A percentile compares a stretch with the other conserved stretches of the same genome.
Conservation (phyloP, 2,888 invertebrate genomes). For the Melanostoma scalare region DNA sequence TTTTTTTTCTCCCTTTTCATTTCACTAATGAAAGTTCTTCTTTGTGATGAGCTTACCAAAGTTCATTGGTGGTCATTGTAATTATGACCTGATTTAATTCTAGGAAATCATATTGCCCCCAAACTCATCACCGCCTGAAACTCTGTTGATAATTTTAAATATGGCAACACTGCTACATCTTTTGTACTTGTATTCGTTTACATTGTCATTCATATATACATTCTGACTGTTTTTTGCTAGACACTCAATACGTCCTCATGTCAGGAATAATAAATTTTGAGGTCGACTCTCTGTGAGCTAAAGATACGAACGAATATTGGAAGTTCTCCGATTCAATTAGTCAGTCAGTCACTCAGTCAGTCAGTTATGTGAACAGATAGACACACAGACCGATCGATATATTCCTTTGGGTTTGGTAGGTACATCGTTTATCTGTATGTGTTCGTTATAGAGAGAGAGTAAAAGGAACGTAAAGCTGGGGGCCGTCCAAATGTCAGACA, state of each 20-base stretch:
- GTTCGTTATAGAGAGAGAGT: not conserved
- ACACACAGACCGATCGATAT: constrained; percentile 66
- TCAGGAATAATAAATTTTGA: constrained; percentile 64
- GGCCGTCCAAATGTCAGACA: constrained; percentile 71
- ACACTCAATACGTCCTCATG: constrained; percentile 62
- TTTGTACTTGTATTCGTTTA: not conserved
- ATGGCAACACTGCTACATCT: constrained; percentile 14
- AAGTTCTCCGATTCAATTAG: constrained; percentile 48
- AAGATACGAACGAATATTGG: constrained; percentile 29
- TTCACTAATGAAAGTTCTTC: no score
- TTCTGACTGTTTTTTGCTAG: constrained; percentile 47
- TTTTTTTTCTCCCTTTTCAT: no score
- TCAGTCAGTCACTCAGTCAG: constrained; percentile 20
- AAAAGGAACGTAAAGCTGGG: constrained; percentile 20
- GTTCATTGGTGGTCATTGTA: no score
- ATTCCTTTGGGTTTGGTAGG: not conserved
- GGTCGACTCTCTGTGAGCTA: constrained; percentile 67
- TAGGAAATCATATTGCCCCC: no score
- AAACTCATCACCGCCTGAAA: no score
- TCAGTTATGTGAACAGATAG: constrained; percentile 26
- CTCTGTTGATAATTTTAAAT: no score
- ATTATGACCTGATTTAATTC: no score
- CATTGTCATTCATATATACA: constrained; percentile 6
- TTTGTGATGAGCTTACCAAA: no score
- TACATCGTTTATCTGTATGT: constrained; percentile 9